phyloP scores from a whole-genome alignment of 2,113 vertebrate genomes.

The Melospiza melodia region DNA sequence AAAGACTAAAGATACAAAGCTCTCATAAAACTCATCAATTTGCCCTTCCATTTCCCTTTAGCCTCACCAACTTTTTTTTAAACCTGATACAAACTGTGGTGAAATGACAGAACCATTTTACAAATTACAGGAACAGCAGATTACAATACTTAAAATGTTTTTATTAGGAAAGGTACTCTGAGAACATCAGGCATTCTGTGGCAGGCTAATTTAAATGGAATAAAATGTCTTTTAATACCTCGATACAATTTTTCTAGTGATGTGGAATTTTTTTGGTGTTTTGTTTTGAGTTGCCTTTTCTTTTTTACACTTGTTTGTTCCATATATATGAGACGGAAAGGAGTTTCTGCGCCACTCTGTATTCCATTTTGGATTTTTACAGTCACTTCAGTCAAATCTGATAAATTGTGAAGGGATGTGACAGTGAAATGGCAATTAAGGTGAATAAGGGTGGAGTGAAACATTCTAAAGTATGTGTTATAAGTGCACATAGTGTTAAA shows the following conservation, averaged over 20 bases:
- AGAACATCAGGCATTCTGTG: neutral
- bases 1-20: neutral
- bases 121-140: neutral
- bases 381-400: neutral
- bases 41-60: neutral
- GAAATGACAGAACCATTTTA: neutral
- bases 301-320: neutral
- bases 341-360: neutral
- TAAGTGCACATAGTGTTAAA: neutral
- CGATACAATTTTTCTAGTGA: neutral
- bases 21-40: neutral
- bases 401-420: neutral
- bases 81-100: neutral
- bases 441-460: neutral
- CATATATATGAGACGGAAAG: neutral
- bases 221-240: neutral
- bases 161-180: neutral
- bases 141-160: neutral
- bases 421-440: neutral
- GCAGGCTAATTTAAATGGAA: neutral
- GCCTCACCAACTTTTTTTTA: neutral
- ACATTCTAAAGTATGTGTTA: neutral
- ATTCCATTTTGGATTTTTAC: neutral
- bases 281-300: neutral
- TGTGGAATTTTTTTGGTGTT: neutral